These are phyloP conservation scores for Anorthoa munda DNA, from an alignment of 2,888 invertebrate species.

Conservation along the genomic window DNA sequence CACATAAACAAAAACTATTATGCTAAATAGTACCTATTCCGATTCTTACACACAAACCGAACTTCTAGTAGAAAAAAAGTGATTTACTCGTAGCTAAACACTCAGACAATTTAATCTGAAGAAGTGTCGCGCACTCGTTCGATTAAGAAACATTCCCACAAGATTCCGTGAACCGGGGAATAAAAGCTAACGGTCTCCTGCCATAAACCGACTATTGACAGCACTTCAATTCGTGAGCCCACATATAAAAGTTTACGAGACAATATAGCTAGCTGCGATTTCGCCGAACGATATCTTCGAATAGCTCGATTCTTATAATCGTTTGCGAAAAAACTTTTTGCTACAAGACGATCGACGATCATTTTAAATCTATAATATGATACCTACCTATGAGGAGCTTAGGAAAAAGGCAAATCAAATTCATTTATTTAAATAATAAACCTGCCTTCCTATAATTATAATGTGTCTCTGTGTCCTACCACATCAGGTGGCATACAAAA, in stretches of 20 bases:
- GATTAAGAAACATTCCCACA: constrained; percentile 45
- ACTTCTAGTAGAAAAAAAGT: too few species aligned
- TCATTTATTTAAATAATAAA: too few species aligned
- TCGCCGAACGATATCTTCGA: constrained; percentile 52
- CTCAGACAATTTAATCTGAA: constrained; percentile 12
- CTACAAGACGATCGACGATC: constrained; percentile 1
- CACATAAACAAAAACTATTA: too few species aligned
- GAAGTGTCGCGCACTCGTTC: constrained; percentile 18
- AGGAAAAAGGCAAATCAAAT: too few species aligned
- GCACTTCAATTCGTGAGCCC: constrained; percentile 54
- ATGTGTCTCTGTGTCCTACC: too few species aligned
- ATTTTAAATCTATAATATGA: constrained; percentile 8
- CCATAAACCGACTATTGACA: constrained; percentile 62
- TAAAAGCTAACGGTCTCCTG: constrained; percentile 69
- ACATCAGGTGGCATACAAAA: too few species aligned
- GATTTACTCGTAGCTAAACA: constrained; percentile 3
- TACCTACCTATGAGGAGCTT: too few species aligned
- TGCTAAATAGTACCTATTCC: too few species aligned
- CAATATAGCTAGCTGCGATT: constrained; percentile 49
- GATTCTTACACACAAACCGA: too few species aligned
- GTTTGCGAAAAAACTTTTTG: constrained; percentile 33
- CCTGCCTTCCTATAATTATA: too few species aligned
- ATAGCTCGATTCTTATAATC: constrained; percentile 36
- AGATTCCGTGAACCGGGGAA: constrained; percentile 64
- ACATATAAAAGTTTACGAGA: constrained; percentile 60